phyloP scores from a whole-genome alignment of 2,888 invertebrate species.

The Baccha elongata region DNA sequence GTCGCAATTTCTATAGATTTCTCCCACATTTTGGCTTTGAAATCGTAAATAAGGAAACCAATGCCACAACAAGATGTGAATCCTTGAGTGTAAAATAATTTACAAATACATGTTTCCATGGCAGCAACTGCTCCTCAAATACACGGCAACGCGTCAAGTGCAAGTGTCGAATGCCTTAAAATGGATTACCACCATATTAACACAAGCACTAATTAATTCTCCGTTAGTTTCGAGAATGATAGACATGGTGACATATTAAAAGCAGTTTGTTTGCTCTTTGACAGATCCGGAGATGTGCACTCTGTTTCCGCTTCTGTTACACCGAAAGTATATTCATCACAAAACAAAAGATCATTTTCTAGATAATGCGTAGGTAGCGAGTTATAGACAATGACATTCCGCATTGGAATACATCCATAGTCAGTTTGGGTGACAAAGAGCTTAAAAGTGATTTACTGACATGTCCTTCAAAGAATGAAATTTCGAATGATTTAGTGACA shows the following conservation, averaged over 20 bases:
- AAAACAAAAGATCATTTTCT: conserved; percentile 42
- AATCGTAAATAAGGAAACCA: conserved; percentile 65
- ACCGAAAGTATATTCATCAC: neutral
- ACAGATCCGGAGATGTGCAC: conserved; percentile 59
- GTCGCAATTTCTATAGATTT: conserved; percentile 57
- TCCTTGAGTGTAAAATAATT: conserved; percentile 38
- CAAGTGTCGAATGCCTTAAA: conserved; percentile 62
- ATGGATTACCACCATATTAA: conserved; percentile 37
- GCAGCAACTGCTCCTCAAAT: conserved; percentile 32
- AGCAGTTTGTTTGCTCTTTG: conserved; percentile 56
- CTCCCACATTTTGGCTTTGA: conserved; percentile 73
- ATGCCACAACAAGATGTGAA: conserved; percentile 23
- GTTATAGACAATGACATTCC: conserved; percentile 61
- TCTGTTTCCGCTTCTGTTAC: conserved; percentile 62
- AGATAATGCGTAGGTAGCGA: conserved; percentile 50
- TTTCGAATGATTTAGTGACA: conserved; percentile 62
- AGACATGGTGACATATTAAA: conserved; percentile 56
- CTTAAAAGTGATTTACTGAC: conserved; percentile 64
- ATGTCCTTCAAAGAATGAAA: conserved; percentile 60
- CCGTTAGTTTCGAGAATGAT: conserved; percentile 54
- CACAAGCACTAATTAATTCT: conserved; percentile 41
- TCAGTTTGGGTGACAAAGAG: conserved; percentile 48
- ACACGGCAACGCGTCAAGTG: conserved; percentile 27
- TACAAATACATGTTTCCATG: conserved; percentile 52
- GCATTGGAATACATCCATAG: conserved; percentile 6